Conservation (phyloP, 2,797 vertebrate species). For the Lemur catta region DNA sequence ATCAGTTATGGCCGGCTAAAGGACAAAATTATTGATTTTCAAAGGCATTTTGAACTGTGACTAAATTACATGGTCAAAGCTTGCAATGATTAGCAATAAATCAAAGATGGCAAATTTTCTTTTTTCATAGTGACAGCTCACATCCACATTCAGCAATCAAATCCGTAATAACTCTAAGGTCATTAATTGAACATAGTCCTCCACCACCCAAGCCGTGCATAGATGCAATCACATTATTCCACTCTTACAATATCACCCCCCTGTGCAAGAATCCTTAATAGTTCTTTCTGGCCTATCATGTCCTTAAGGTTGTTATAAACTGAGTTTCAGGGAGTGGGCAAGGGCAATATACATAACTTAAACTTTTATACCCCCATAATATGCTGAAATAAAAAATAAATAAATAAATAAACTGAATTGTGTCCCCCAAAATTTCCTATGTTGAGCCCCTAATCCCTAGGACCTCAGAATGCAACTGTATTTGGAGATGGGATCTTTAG, state of each 20-base stretch:
- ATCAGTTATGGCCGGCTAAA: background rate
- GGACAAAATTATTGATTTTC: conserved; percentile 56
- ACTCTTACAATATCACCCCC: background rate
- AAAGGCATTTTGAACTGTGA: conserved; percentile 57
- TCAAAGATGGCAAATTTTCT: background rate
- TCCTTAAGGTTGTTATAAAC: background rate
- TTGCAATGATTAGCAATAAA: conserved; percentile 13
- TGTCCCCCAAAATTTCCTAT: background rate
- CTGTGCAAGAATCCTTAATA: background rate
- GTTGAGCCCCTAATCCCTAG: background rate
- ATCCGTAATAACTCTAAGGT: background rate
- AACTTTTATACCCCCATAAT: no score
- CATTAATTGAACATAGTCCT: background rate
- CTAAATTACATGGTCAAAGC: background rate
- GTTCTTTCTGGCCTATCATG: background rate
- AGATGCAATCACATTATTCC: background rate
- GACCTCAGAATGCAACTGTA: background rate
- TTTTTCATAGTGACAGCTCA: background rate
- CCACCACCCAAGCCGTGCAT: background rate
- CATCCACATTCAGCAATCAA: background rate
- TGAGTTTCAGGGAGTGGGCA: background rate
- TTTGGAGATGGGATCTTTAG: background rate
- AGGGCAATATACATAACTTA: no score
- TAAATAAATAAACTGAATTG: background rate
- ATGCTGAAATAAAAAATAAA: no score